phyloP scores from a whole-genome alignment of 2,888 invertebrate species.

The Eupithecia tripunctaria region DNA sequence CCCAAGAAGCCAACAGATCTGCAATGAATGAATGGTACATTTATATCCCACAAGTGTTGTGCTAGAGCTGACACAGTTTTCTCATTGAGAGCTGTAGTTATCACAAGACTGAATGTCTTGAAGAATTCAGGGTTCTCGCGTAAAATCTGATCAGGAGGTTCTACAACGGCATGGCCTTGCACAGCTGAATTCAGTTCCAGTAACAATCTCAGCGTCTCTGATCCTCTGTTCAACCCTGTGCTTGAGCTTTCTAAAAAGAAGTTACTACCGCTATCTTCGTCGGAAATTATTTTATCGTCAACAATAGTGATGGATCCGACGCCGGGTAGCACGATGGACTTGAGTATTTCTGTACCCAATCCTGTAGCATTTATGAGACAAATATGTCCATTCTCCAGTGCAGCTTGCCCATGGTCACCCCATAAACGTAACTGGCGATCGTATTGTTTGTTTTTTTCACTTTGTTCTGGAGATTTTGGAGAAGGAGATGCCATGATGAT shows the following conservation, averaged over 20 bases:
- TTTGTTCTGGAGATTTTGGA: constrained; percentile 89
- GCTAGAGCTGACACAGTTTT: constrained; percentile 90
- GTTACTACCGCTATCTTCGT: constrained; percentile 97
- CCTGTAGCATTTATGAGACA: constrained; percentile 97
- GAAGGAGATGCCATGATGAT: constrained; percentile 86
- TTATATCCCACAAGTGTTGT: constrained; percentile 91
- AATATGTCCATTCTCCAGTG: constrained; percentile 94
- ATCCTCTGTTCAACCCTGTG: constrained; percentile 93
- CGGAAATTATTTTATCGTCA: constrained; percentile 92
- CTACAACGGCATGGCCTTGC: constrained; percentile 95
- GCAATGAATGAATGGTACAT: constrained; percentile 94
- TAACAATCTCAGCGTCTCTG: constrained; percentile 91
- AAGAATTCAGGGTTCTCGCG: constrained; percentile 95
- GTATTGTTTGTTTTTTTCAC: constrained; percentile 90
- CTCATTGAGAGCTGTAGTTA: constrained; percentile 91
- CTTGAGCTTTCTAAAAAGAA: constrained; percentile 95
- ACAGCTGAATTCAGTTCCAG: constrained; percentile 97
- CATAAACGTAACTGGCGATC: constrained; percentile 95
- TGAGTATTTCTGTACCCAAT: constrained; percentile 96
- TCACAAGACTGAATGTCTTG: constrained; percentile 93
- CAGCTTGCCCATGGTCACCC: constrained; percentile 98
- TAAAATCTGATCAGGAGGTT: constrained; percentile 93
- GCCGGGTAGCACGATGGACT: constrained; percentile 97
- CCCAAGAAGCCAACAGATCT: constrained; percentile 97
- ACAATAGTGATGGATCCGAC: constrained; percentile 96